Percentiles rank a stretch among this genome's conserved stretches.
These are phyloP conservation scores for Candidula unifasciata DNA, from an alignment of 2,888 invertebrate species.

Conservation along the genomic window DNA sequence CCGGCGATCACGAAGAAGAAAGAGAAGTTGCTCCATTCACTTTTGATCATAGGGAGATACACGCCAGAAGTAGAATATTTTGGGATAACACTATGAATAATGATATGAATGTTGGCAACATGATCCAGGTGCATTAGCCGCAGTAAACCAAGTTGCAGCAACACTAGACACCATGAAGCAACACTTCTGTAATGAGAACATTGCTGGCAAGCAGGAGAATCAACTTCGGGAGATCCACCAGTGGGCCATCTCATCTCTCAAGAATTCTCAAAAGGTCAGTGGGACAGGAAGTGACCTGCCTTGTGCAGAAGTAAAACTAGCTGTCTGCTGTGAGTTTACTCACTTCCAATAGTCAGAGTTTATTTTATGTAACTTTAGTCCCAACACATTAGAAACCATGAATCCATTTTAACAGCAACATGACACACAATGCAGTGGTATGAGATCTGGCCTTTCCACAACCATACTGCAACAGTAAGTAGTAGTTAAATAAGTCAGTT, in stretches of 20 bases:
- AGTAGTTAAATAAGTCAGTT: too few relatives aligned
- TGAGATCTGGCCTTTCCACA: too few relatives aligned
- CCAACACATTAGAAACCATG: not conserved
- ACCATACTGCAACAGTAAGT: too few relatives aligned
- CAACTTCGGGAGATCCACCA: conserved; percentile 73
- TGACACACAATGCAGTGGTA: too few relatives aligned
- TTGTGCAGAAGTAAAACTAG: not conserved
- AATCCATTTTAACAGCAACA: too few relatives aligned
- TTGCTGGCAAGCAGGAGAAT: conserved; percentile 69
- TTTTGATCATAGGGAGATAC: too few relatives aligned
- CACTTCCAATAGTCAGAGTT: too few relatives aligned
- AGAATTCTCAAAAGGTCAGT: conserved; percentile 65
- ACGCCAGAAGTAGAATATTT: too few relatives aligned
- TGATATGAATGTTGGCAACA: too few relatives aligned
- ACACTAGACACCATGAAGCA: conserved; percentile 64
- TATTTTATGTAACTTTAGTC: not conserved
- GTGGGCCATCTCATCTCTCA: conserved; percentile 69
- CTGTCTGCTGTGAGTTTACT: not conserved
- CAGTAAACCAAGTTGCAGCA: conserved; percentile 60
- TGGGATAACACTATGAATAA: too few relatives aligned
- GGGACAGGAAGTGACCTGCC: not conserved
- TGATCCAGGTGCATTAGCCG: conserved; percentile 59
- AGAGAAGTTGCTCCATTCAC: too few relatives aligned
- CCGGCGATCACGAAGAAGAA: too few relatives aligned
- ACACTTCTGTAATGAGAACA: conserved; percentile 58